Conservation (phyloP, 2,113 vertebrate genomes). For the Astur gentilis region DNA sequence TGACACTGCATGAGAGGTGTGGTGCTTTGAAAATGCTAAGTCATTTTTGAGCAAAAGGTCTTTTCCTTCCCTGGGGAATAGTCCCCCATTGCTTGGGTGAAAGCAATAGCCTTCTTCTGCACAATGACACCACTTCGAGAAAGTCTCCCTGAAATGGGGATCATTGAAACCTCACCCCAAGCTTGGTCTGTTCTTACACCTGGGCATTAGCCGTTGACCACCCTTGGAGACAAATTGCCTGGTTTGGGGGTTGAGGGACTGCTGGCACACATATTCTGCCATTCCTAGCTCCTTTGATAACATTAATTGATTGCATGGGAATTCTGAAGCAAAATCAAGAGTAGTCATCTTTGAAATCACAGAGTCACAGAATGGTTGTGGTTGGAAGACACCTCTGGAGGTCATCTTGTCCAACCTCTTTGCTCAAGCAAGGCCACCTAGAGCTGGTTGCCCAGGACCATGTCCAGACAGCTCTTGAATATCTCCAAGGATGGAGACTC, state of each 20-base stretch:
- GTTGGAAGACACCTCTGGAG: neutral
- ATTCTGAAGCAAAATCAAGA: neutral
- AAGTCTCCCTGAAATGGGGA: neutral
- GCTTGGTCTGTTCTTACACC: neutral
- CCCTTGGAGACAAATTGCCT: neutral
- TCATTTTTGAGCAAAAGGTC: neutral
- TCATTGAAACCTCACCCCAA: neutral
- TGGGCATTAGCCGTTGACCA: neutral
- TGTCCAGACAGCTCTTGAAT: neutral
- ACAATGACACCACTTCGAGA: neutral
- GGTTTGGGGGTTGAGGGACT: neutral
- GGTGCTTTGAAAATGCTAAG: neutral
- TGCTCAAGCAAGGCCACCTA: neutral
- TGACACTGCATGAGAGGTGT: neutral
- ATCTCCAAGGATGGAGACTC: neutral
- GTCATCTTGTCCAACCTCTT: neutral
- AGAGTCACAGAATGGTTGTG: neutral
- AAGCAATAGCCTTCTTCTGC: neutral
- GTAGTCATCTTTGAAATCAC: neutral
- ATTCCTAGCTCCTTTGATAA: neutral
- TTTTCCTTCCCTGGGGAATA: neutral
- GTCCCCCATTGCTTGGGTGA: neutral
- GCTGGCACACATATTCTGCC: neutral
- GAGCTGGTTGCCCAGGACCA: neutral
- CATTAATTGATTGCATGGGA: neutral